Evolutionary conservation across 2,113 vertebrate species (phyloP).

Genomic region (Apteryx mantelli): DNA sequence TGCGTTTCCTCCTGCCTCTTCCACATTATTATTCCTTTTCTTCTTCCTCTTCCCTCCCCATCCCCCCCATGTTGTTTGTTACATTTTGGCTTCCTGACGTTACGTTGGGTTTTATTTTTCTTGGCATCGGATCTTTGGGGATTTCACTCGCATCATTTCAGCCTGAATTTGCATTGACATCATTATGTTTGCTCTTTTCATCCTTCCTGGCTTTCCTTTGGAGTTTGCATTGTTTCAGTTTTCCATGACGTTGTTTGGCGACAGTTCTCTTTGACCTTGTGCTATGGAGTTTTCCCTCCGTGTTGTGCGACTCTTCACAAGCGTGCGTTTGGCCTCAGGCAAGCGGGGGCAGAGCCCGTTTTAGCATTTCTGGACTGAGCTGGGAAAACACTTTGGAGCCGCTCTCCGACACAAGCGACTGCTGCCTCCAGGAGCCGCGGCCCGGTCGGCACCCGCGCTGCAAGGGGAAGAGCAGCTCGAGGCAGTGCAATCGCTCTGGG

Average conservation of each 20-base stretch:
- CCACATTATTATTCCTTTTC: background rate
- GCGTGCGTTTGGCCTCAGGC: background rate
- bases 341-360: background rate
- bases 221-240: fast-evolving
- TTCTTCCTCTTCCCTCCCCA: fast-evolving
- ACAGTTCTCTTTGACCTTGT: background rate
- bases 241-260: background rate
- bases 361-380: background rate
- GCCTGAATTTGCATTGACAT: constrained; percentile 5
- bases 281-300: background rate
- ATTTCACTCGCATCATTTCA: constrained; percentile 51
- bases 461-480: background rate
- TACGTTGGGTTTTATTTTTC: constrained; percentile 37
- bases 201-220: fast-evolving
- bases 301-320: fast-evolving
- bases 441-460: fast-evolving
- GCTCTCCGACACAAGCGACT: fast-evolving
- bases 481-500: background rate
- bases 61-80: background rate
- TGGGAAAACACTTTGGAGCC: fast-evolving
- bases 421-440: background rate
- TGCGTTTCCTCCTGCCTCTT: background rate
- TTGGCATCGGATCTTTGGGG: constrained; percentile 21
- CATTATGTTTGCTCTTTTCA: background rate
- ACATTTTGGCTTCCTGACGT: background rate